phyloP scores from a whole-genome alignment of 2,113 vertebrate species.

The Furnarius figulus region DNA sequence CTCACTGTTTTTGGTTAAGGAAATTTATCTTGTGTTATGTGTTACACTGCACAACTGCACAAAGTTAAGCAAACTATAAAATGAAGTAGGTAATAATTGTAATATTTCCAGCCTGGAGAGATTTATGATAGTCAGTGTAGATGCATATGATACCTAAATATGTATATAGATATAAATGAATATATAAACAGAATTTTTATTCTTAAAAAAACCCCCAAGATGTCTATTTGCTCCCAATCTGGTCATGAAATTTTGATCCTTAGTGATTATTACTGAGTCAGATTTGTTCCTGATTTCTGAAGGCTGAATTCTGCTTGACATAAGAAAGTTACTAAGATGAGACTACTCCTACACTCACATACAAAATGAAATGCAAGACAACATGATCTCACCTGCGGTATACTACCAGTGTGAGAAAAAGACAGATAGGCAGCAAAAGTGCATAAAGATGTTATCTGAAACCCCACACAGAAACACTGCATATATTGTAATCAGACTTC shows the following conservation, averaged over 20 bases:
- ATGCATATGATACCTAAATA: background rate
- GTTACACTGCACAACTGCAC: background rate
- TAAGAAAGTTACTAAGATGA: background rate
- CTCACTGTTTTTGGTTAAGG: background rate
- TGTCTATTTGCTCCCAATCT: background rate
- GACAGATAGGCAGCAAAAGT: background rate
- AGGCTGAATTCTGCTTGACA: background rate
- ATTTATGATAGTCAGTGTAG: background rate
- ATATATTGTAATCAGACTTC: background rate
- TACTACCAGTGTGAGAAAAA: background rate
- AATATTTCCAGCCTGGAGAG: background rate
- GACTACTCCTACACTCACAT: background rate
- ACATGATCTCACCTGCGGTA: background rate
- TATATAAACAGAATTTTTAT: background rate
- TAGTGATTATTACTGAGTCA: background rate
- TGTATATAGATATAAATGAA: background rate
- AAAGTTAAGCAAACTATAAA: background rate
- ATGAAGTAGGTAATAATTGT: background rate
- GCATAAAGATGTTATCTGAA: background rate
- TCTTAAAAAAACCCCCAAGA: background rate
- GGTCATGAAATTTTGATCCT: background rate
- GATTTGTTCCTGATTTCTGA: background rate
- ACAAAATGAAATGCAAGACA: background rate
- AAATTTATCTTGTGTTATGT: background rate
- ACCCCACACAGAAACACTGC: background rate